phyloP scores from a whole-genome alignment of 2,888 invertebrate species.

The Aromia moschata region DNA sequence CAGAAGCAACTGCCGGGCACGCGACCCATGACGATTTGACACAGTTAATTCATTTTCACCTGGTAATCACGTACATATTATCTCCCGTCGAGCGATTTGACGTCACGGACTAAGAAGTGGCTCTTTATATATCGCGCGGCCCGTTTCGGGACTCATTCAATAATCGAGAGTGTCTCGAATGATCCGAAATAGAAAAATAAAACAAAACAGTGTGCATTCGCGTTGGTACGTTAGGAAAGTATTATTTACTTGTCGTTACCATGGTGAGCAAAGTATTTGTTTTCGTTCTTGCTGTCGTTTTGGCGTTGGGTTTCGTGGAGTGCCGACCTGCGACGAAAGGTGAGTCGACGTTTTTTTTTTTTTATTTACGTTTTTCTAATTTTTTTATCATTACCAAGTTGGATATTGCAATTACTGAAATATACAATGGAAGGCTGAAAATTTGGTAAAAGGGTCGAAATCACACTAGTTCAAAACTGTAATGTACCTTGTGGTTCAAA shows the following conservation, averaged over 20 bases:
- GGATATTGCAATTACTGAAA: too few species aligned
- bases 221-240: too few species aligned
- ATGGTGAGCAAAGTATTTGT: conserved; percentile 12
- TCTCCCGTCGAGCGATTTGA: background rate
- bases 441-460: too few species aligned
- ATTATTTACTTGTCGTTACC: too few species aligned
- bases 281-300: background rate
- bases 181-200: background rate
- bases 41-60: conserved; percentile 18
- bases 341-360: too few species aligned
- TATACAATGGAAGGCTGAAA: too few species aligned
- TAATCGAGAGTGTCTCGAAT: conserved; percentile 1
- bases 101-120: conserved; percentile 5
- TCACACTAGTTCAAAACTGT: too few species aligned
- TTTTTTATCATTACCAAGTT: too few species aligned
- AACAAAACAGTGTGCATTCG: too few species aligned
- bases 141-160: conserved; percentile 17
- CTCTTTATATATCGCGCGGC: conserved; percentile 20
- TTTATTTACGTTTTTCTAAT: too few species aligned
- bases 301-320: background rate
- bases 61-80: conserved; percentile 22
- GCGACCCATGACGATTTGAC: conserved; percentile 15
- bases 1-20: background rate
- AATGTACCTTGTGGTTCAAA: too few species aligned
- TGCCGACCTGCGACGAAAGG: conserved; percentile 10